phyloP scores from a whole-genome alignment of 2,113 vertebrate genomes.

The Thunnus thynnus region DNA sequence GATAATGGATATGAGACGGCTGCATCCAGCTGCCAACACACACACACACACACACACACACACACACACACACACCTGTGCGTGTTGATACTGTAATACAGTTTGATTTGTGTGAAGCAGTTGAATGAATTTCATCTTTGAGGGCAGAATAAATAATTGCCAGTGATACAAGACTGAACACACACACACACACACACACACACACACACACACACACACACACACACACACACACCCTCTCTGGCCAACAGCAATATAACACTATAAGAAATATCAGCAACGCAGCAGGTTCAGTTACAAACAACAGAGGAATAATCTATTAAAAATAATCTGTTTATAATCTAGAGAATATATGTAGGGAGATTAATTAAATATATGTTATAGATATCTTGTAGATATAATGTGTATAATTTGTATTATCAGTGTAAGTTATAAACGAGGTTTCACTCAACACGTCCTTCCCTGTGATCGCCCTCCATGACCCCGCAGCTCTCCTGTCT shows the following conservation, averaged over 20 bases:
- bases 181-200: neutral
- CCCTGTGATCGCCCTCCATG: too few species aligned
- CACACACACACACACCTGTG: slow-evolving; percentile 18
- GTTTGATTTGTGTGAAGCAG: slow-evolving; percentile 48
- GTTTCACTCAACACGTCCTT: too few species aligned
- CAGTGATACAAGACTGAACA: neutral
- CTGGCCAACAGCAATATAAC: neutral
- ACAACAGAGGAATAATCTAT: too few species aligned
- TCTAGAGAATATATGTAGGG: too few species aligned
- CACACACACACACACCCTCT: neutral
- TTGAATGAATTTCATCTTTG: slow-evolving; percentile 51
- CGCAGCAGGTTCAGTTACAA: too few species aligned
- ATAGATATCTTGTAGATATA: too few species aligned
- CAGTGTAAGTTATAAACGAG: too few species aligned
- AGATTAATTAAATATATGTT: too few species aligned
- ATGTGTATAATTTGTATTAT: too few species aligned
- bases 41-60: neutral
- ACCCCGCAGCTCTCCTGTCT: neutral
- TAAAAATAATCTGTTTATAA: too few species aligned
- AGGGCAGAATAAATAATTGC: slow-evolving; percentile 42
- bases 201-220: neutral
- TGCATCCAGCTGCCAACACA: slow-evolving; percentile 35
- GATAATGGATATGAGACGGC: slow-evolving; percentile 72
- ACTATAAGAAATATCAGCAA: too few species aligned
- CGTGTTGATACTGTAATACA: slow-evolving; percentile 55